Conservation (phyloP, 2,797 vertebrate genomes). For the Spheniscus humboldti region DNA sequence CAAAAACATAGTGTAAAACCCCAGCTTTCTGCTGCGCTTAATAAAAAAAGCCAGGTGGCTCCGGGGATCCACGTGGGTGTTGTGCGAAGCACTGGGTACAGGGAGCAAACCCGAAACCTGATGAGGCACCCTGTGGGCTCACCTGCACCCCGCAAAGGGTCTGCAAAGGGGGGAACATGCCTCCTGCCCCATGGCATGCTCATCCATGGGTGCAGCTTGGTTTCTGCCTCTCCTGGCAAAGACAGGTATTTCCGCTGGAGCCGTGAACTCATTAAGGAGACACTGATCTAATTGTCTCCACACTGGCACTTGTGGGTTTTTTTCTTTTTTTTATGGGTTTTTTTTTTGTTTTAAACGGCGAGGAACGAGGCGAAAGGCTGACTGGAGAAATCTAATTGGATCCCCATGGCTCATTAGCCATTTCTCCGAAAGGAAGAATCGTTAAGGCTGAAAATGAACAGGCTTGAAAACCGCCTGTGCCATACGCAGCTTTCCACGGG, state of each 20-base stretch:
- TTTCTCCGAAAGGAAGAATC: not conserved
- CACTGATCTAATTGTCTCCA: constrained; percentile 17
- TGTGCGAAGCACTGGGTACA: rapidly evolving
- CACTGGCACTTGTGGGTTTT: rapidly evolving
- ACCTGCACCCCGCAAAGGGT: not conserved
- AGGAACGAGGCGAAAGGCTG: not conserved
- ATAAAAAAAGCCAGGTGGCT: rapidly evolving
- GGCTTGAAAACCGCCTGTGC: rapidly evolving
- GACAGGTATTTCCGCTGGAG: not conserved
- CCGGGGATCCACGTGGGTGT: rapidly evolving
- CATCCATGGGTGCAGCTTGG: rapidly evolving
- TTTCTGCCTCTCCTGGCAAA: not conserved
- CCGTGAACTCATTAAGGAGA: not conserved
- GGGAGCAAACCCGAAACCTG: rapidly evolving
- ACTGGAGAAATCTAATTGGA: not conserved
- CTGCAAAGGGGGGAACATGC: rapidly evolving
- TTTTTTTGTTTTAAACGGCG: not conserved
- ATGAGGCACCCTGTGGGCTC: rapidly evolving
- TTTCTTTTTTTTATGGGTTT: not conserved
- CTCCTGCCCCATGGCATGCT: rapidly evolving
- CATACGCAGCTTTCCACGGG: rapidly evolving
- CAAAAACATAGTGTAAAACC: not conserved
- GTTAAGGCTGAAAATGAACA: not conserved
- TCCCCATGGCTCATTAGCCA: not conserved
- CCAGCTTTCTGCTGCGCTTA: not conserved